Evolutionary conservation across 2,797 vertebrate genomes (phyloP).

Genomic region (Ataeniobius toweri): DNA sequence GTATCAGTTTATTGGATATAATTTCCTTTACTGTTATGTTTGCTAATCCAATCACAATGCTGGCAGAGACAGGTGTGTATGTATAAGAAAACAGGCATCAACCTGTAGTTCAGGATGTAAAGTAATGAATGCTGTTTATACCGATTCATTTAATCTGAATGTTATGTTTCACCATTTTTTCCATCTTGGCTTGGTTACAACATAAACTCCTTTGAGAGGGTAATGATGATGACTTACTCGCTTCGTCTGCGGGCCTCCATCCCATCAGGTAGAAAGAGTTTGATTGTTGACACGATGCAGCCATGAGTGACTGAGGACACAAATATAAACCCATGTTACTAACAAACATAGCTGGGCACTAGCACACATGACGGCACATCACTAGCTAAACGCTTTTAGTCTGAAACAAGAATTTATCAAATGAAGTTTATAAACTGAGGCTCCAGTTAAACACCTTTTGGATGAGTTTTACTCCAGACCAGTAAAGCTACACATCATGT

Average conservation of each 20-base stretch:
- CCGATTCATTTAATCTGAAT: background rate
- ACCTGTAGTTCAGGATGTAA: background rate
- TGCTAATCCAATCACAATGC: background rate
- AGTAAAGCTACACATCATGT: too few species aligned
- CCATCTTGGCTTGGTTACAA: background rate
- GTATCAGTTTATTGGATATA: background rate
- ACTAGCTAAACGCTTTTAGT: too few species aligned
- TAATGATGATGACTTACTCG: slow-evolving; percentile 83
- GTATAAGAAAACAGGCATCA: background rate
- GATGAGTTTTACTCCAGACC: too few species aligned
- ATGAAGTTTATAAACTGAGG: too few species aligned
- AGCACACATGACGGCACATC: background rate
- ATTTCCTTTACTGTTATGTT: background rate
- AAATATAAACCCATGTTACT: slow-evolving; percentile 40
- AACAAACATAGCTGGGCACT: background rate
- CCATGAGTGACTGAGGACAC: slow-evolving; percentile 94
- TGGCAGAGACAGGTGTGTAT: background rate
- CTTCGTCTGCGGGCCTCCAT: slow-evolving; percentile 95
- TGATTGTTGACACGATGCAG: slow-evolving; percentile 98
- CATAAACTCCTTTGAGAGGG: background rate
- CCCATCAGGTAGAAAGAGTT: slow-evolving; percentile 98
- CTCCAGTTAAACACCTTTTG: too few species aligned
- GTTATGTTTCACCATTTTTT: background rate
- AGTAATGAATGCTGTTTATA: background rate
- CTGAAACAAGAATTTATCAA: too few species aligned